A percentile compares a stretch with the other conserved stretches of the same genome.
phyloP scores from a whole-genome alignment of 2,888 invertebrate genomes.

The Campaea margaritaria region DNA sequence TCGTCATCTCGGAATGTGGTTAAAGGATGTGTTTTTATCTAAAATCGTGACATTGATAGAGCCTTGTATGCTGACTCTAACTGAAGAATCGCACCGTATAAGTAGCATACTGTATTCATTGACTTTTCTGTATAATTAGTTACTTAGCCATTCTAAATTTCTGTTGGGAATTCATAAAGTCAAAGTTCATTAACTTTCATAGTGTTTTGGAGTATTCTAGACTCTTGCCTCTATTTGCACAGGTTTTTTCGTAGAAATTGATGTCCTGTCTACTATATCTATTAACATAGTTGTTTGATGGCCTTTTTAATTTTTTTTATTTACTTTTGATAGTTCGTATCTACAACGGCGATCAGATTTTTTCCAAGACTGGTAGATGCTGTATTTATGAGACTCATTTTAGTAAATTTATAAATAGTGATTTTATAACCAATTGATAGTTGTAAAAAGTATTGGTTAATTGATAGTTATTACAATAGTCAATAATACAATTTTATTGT shows the following conservation, averaged over 20 bases:
- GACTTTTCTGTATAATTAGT: slow-evolving; percentile 6
- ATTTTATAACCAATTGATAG: background rate
- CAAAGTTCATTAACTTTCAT: slow-evolving; percentile 26
- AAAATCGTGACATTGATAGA: slow-evolving; percentile 32
- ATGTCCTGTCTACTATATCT: slow-evolving; percentile 14
- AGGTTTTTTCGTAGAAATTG: slow-evolving; percentile 10
- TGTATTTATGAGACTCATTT: background rate
- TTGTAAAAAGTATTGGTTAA: background rate
- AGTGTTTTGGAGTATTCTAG: slow-evolving; percentile 10
- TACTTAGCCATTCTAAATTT: background rate
- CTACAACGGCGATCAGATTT: background rate
- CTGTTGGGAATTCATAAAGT: slow-evolving; percentile 9
- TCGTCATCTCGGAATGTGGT: slow-evolving; percentile 31
- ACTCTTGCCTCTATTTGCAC: slow-evolving; percentile 4
- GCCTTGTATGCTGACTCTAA: slow-evolving; percentile 26
- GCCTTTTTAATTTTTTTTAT: slow-evolving; percentile 4
- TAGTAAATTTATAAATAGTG: background rate
- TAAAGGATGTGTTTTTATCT: slow-evolving; percentile 35
- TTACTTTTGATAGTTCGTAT: background rate
- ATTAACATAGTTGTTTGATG: slow-evolving; percentile 15
- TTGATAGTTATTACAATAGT: background rate
- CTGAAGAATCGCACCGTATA: slow-evolving; percentile 1
- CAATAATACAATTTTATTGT: background rate
- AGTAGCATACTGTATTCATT: slow-evolving; percentile 5
- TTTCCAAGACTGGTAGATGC: background rate